A percentile compares a stretch with the other conserved stretches of the same genome.
Conservation (phyloP, 2,113 vertebrate genomes). For the Oncorhynchus keta region DNA sequence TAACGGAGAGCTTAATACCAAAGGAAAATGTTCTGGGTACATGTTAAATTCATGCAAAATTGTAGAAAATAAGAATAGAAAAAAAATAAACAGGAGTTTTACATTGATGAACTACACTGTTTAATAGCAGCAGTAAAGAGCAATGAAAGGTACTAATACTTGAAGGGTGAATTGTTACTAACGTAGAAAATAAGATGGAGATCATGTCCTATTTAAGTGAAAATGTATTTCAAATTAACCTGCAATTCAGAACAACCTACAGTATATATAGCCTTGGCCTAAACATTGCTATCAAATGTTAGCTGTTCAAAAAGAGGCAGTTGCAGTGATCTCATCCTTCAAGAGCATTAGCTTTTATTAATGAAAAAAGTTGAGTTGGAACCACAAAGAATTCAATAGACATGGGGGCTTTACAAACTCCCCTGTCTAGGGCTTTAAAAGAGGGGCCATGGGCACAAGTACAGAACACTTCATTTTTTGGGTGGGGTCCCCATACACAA, state of each 20-base stretch:
- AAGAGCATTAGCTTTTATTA: not conserved
- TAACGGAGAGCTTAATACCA: not conserved
- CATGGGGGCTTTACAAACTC: not conserved
- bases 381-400: not conserved
- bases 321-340: too few species aligned
- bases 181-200: not conserved
- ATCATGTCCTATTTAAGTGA: not conserved
- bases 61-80: too few species aligned
- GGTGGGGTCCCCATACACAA: not conserved
- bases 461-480: not conserved
- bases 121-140: not conserved
- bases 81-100: too few species aligned
- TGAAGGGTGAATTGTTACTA: not conserved
- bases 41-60: too few species aligned
- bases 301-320: too few species aligned
- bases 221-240: not conserved
- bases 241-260: not conserved
- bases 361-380: not conserved
- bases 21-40: too few species aligned
- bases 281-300: too few species aligned
- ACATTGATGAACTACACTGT: too few species aligned
- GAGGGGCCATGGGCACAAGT: not conserved
- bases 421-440: not conserved
- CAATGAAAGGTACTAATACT: not conserved
- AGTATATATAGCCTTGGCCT: too few species aligned